A percentile compares a stretch with the other conserved stretches of the same genome.
Conservation (phyloP, 2,797 vertebrate genomes). For the Acanthurus tractus region DNA sequence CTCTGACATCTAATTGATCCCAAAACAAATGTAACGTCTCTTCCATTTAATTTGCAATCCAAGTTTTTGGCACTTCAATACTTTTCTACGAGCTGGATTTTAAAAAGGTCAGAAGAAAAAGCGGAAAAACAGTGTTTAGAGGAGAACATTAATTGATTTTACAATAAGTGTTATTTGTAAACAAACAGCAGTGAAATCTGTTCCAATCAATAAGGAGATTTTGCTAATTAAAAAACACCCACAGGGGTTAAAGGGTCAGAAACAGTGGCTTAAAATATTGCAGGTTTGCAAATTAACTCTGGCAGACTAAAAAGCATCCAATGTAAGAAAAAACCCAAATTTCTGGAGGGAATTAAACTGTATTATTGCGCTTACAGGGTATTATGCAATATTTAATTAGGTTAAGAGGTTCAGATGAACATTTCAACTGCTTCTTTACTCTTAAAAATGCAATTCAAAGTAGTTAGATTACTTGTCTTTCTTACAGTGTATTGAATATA, state of each 20-base stretch:
- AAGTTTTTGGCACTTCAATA: not conserved
- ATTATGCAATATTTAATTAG: slow-evolving; percentile 1
- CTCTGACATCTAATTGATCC: not conserved
- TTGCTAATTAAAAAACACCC: not conserved
- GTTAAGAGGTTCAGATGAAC: not conserved
- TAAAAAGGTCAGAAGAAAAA: slow-evolving; percentile 15
- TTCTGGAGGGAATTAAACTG: not conserved
- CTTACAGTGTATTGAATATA: not conserved
- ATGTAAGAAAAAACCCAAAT: not conserved
- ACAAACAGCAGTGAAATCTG: not conserved
- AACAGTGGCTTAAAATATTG: not conserved
- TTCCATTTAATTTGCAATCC: not conserved
- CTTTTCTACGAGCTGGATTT: not conserved
- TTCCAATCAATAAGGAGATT: not conserved
- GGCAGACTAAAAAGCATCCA: not conserved
- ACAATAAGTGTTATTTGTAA: slow-evolving; percentile 7
- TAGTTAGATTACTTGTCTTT: not conserved
- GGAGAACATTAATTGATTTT: not conserved
- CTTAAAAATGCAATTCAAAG: not conserved
- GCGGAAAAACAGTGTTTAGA: not conserved
- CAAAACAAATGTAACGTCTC: not conserved
- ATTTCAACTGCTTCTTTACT: not conserved
- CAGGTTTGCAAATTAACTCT: not conserved
- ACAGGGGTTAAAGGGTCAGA: not conserved
- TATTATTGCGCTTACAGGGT: not conserved